These are phyloP conservation scores for Circaetus gallicus DNA, from an alignment of 2,113 vertebrate species.

Conservation along the genomic window DNA sequence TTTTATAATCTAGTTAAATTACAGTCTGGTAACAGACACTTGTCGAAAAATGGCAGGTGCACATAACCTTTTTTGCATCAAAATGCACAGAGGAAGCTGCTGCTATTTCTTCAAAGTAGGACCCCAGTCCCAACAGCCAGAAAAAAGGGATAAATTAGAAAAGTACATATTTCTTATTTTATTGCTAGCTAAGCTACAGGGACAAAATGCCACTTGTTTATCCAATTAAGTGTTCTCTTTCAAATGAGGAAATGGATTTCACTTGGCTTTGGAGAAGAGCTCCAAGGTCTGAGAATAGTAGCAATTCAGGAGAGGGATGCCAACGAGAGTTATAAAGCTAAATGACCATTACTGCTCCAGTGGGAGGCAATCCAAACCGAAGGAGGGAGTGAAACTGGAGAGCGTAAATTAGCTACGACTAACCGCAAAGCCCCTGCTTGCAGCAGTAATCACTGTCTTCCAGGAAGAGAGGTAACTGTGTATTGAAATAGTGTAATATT, in stretches of 20 bases:
- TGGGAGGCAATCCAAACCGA: not conserved
- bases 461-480: not conserved
- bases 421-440: not conserved
- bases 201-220: not conserved
- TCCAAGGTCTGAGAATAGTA: not conserved
- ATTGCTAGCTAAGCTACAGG: not conserved
- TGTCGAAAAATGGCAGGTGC: not conserved
- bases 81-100: not conserved
- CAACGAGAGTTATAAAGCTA: not conserved
- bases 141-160: not conserved
- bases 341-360: not conserved
- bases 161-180: not conserved
- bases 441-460: not conserved
- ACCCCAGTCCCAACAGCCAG: not conserved
- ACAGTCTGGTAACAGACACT: not conserved
- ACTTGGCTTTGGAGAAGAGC: not conserved
- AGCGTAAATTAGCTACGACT: fast-evolving
- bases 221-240: not conserved
- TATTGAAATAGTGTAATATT: not conserved
- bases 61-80: not conserved
- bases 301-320: not conserved
- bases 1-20: not conserved
- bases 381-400: not conserved
- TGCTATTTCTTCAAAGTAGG: not conserved
- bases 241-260: not conserved